Conservation (phyloP, 2,888 invertebrate species). For the Nowickia ferox region DNA sequence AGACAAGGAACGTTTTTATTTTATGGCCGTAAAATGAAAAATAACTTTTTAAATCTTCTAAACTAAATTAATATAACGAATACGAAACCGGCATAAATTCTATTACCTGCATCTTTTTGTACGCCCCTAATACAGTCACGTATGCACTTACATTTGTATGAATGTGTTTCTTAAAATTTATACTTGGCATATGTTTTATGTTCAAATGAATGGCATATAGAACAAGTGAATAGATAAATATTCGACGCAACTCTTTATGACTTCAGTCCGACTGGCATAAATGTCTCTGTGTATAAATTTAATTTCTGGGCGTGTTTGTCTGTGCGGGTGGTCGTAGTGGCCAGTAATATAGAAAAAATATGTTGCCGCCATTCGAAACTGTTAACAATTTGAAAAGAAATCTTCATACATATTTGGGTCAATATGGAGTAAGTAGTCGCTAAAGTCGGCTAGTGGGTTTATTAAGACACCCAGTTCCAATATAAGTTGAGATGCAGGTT, state of each 20-base stretch:
- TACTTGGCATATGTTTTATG: slow-evolving; percentile 37
- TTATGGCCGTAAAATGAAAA: background rate
- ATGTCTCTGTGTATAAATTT: slow-evolving; percentile 27
- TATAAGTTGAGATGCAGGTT: too few relatives aligned
- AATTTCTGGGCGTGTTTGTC: slow-evolving; percentile 22
- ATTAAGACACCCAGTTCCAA: too few relatives aligned
- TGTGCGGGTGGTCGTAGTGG: background rate
- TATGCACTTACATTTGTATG: too few relatives aligned
- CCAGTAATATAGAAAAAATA: slow-evolving; percentile 14
- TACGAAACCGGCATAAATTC: too few relatives aligned
- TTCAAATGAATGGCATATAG: slow-evolving; percentile 8
- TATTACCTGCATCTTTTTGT: too few relatives aligned
- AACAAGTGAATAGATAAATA: slow-evolving; percentile 25
- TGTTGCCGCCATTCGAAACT: background rate
- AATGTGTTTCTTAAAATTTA: slow-evolving; percentile 17
- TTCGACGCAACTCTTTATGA: background rate
- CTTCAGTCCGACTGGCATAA: slow-evolving; percentile 15
- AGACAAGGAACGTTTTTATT: too few relatives aligned
- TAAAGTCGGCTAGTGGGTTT: too few relatives aligned
- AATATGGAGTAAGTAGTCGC: too few relatives aligned
- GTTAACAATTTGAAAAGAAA: too few relatives aligned
- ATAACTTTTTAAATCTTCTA: background rate
- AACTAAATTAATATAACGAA: background rate
- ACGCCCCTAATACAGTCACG: too few relatives aligned
- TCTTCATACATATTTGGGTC: too few relatives aligned